phyloP scores from a whole-genome alignment of 1,140 invertebrate species.

The Wiebesia pumilae region DNA sequence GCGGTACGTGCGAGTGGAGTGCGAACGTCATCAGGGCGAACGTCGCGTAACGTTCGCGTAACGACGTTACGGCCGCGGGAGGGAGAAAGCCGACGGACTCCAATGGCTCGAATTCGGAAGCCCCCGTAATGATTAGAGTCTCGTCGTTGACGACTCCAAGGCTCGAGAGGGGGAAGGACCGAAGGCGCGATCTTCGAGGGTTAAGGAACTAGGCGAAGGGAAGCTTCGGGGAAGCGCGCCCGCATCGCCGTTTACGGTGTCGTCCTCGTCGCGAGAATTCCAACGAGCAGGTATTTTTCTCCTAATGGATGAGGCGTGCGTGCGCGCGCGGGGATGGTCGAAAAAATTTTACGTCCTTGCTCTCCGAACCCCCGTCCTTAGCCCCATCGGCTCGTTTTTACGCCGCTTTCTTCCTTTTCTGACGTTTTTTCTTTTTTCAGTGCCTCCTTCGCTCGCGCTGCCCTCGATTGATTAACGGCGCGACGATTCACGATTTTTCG shows the following conservation, averaged over 20 bases:
- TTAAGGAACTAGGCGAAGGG: slow-evolving; percentile 58
- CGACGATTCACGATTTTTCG: slow-evolving; percentile 21
- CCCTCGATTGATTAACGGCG: slow-evolving; percentile 25
- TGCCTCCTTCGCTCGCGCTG: background rate
- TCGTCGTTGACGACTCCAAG: background rate
- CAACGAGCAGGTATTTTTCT: slow-evolving; percentile 21
- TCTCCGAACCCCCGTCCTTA: background rate
- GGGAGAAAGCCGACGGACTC: too few relatives aligned
- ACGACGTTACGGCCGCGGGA: background rate
- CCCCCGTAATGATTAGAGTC: background rate
- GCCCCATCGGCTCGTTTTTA: background rate
- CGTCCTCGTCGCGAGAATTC: slow-evolving; percentile 24
- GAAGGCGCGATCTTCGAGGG: slow-evolving; percentile 6
- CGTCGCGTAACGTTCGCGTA: background rate
- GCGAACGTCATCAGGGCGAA: background rate
- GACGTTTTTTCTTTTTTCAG: background rate
- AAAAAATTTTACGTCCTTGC: slow-evolving; percentile 31
- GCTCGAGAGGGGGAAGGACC: background rate
- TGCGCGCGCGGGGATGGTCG: background rate
- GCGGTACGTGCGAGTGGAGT: background rate
- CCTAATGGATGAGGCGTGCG: background rate
- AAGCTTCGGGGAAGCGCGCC: background rate
- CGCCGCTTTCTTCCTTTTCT: background rate
- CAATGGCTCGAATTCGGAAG: background rate
- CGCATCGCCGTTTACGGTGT: slow-evolving; percentile 37